Conservation (phyloP, 2,113 vertebrate species). For the Pithys albifrons region DNA sequence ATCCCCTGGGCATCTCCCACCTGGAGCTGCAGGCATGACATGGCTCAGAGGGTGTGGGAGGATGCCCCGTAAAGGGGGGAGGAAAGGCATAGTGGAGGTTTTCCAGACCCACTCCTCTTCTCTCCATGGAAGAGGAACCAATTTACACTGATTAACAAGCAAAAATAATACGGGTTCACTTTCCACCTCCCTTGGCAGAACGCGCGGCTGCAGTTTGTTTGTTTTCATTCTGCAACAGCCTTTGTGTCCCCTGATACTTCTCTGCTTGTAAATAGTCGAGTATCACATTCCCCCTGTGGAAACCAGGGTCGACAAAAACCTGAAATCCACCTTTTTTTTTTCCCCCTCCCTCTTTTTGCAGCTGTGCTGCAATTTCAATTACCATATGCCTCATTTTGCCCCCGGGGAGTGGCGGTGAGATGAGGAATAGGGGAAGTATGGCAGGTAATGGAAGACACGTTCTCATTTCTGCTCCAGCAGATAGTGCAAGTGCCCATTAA, state of each 20-base stretch:
- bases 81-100: neutral
- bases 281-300: neutral
- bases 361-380: conserved; percentile 53
- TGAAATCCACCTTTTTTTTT: neutral
- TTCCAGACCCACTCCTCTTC: neutral
- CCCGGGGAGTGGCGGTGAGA: neutral
- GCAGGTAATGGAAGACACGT: conserved; percentile 55
- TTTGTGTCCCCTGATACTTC: neutral
- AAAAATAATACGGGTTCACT: neutral
- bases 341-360: neutral
- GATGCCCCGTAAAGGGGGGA: neutral
- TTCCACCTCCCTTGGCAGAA: neutral
- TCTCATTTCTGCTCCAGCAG: conserved; percentile 55
- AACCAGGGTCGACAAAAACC: conserved; percentile 11
- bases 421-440: neutral
- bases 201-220: neutral
- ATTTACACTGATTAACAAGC: neutral
- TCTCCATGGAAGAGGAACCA: neutral
- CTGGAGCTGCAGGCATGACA: neutral
- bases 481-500: conserved; percentile 54
- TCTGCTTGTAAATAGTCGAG: conserved; percentile 25
- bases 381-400: conserved; percentile 29
- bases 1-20: rapidly evolving
- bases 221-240: neutral
- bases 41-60: rapidly evolving